A percentile compares a stretch with the other conserved stretches of the same genome.
phyloP scores from a whole-genome alignment of 2,797 vertebrate species.

The Sebastes variabilis region DNA sequence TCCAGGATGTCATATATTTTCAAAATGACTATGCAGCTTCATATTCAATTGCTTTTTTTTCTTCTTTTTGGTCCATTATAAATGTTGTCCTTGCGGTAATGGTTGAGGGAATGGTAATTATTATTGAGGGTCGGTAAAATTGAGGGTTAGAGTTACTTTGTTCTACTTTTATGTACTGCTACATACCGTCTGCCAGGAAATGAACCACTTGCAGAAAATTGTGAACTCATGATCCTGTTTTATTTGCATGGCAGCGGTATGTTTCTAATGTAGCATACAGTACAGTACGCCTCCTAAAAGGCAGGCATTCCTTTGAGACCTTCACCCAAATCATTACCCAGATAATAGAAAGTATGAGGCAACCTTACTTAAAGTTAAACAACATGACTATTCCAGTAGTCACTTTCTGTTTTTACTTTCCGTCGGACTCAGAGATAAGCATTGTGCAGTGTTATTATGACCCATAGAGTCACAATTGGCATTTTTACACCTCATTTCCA shows the following conservation, averaged over 20 bases:
- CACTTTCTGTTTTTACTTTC: background rate
- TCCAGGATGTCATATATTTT: conserved; percentile 45
- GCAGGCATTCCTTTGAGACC: background rate
- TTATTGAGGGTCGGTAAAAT: conserved; percentile 44
- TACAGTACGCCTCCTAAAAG: background rate
- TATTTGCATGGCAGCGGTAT: background rate
- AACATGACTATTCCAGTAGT: fast-evolving
- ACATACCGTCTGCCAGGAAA: conserved; percentile 51
- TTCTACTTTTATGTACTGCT: conserved; percentile 24
- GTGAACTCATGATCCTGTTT: conserved; percentile 30
- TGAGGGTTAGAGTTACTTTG: conserved; percentile 51
- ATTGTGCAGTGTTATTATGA: background rate
- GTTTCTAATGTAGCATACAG: background rate
- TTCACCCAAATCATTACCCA: background rate
- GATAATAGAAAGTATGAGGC: background rate
- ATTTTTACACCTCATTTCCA: background rate
- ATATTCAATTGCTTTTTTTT: background rate
- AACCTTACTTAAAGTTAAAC: background rate
- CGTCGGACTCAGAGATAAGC: background rate
- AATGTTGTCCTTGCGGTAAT: conserved; percentile 31
- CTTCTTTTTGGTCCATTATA: background rate
- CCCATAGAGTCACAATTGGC: background rate
- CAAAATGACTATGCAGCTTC: conserved; percentile 26
- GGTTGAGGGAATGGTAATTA: conserved; percentile 31
- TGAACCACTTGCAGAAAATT: conserved; percentile 44